Evolutionary conservation across 2,797 vertebrate species (phyloP), one percentile per base, ranked within the genome.

Genomic region (Sebastes miniatus): DNA sequence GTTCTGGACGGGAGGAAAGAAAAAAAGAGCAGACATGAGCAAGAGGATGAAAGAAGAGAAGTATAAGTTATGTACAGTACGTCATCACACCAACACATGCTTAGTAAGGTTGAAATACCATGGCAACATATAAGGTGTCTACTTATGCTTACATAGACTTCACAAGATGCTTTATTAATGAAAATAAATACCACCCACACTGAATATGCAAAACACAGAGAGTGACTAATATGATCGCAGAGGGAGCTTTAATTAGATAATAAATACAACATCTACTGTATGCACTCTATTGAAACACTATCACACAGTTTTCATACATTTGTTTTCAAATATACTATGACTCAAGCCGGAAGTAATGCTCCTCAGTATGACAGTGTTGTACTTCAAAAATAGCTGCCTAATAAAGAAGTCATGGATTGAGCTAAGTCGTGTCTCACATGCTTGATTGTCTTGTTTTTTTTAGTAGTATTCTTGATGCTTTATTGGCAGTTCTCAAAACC

Each of bases 1-100:
- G 90, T 89, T 97, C 98, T 96, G 94, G 89, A 92, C 94, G 91
- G 93, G 89, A 87, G 83, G 80, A 77, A 85, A 90, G 39, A 82
- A 74, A 89, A 36, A 69, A 80, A 11, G 79, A 79, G 3, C 62
- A 16, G 24, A 76, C 32, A 81, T 75, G n/a, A 87, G 43, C 47
- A 80, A 81, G 10, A 81, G 16, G 24, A 68, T 52, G 13, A 86
- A 31, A 73, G 16, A 71, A 69, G 29, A 76, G 62, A 75, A 57
- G 24, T 77, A 25, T 20, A 83, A 73, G 34, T 54, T 59, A 47
- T 58, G 66, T 52, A 82, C 50, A 24, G 66, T 52, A 83, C 50
- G 24, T 90, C 82, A 90, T 83, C 65, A 76, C 85, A 69, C 73
- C 83, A 79, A 89, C 84, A 81, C 69, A 58, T 64, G 59, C 69